Conservation (phyloP, 2,113 vertebrate species). For the Passer montanus region DNA sequence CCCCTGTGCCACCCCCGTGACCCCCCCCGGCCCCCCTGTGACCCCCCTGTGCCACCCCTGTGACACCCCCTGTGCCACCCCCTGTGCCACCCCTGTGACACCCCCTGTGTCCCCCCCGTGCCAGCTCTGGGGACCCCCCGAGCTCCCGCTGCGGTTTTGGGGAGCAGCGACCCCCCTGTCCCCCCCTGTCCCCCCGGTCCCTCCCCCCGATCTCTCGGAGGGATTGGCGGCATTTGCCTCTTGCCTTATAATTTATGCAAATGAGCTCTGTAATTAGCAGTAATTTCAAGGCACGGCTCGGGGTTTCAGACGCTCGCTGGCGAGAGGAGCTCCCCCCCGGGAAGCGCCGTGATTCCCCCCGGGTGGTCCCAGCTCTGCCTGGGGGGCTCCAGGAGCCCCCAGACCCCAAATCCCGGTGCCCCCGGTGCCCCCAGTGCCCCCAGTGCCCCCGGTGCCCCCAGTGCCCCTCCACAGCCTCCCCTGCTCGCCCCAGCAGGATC, state of each 20-base stretch:
- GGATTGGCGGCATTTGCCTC: slow-evolving; percentile 79
- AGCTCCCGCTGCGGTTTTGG: too few species aligned
- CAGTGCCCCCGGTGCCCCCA: too few species aligned
- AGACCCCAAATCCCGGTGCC: not conserved
- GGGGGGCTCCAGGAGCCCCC: not conserved
- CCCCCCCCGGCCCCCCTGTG: not conserved
- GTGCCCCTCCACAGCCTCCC: too few species aligned
- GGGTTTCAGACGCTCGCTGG: slow-evolving; percentile 78
- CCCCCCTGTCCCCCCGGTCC: not conserved
- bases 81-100: too few species aligned
- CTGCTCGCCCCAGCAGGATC: too few species aligned
- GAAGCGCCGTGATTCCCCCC: slow-evolving; percentile 77
- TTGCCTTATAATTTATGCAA: slow-evolving; percentile 81
- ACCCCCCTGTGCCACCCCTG: too few species aligned
- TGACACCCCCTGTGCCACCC: too few species aligned
- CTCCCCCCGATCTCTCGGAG: slow-evolving; percentile 75
- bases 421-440: too few species aligned
- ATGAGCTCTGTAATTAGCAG: slow-evolving; percentile 84
- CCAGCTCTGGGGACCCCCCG: too few species aligned
- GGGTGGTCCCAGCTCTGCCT: slow-evolving; percentile 62
- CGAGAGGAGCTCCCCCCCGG: slow-evolving; percentile 79
- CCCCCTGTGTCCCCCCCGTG: too few species aligned
- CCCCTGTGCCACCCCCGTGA: too few species aligned
- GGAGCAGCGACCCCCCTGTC: too few species aligned
- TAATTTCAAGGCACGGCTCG: slow-evolving; percentile 82